These are phyloP conservation scores for Muschampia plurimacula DNA, from an alignment of 2,888 invertebrate species.

Conservation along the genomic window DNA sequence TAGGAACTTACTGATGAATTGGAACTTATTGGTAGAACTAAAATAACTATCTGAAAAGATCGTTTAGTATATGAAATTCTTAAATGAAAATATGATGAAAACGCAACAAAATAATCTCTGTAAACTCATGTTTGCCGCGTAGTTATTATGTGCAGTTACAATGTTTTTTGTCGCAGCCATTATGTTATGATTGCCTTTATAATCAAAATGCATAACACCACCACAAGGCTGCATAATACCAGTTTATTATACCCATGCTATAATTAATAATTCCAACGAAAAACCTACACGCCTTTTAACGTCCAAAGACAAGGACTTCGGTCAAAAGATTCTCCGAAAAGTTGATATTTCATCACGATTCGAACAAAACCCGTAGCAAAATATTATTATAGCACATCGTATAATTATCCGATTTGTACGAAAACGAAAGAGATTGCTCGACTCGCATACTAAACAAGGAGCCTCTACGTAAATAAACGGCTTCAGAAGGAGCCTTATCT, in stretches of 20 bases:
- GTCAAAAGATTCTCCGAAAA: constrained; percentile 65
- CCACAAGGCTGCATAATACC: constrained; percentile 67
- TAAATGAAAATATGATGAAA: constrained; percentile 9
- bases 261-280: constrained; percentile 69
- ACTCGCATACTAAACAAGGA: constrained; percentile 64
- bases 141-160: constrained; percentile 54
- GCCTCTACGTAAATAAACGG: constrained; percentile 73
- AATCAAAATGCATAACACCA: constrained; percentile 60
- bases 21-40: too few relatives aligned
- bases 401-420: constrained; percentile 45
- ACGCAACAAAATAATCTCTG: constrained; percentile 20
- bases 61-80: background rate
- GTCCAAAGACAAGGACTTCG: constrained; percentile 59
- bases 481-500: constrained; percentile 65
- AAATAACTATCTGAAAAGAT: background rate
- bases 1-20: too few relatives aligned
- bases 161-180: constrained; percentile 61
- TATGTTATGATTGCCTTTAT: constrained; percentile 63
- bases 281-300: constrained; percentile 62
- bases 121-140: constrained; percentile 38
- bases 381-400: constrained; percentile 34
- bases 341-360: constrained; percentile 50
- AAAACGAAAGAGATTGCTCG: constrained; percentile 34
- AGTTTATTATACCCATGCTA: constrained; percentile 65
- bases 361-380: constrained; percentile 54